phyloP scores from a whole-genome alignment of 2,113 vertebrate genomes.

The Tonatia bakeri region DNA sequence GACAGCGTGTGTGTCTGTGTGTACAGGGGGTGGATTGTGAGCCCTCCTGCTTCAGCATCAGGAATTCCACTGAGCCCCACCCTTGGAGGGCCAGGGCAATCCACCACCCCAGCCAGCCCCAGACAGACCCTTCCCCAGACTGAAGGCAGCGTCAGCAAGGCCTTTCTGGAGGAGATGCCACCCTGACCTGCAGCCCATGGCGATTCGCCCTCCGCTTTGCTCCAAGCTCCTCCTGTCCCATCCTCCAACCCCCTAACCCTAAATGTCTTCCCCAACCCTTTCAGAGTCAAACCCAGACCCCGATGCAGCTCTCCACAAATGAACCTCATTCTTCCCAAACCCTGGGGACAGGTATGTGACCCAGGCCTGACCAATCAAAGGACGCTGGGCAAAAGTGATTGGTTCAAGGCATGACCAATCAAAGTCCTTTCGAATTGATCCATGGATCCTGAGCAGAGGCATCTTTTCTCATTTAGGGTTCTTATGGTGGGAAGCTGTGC shows the following conservation, averaged over 20 bases:
- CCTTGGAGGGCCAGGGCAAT: not conserved
- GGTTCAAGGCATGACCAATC: not conserved
- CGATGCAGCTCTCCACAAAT: too few relatives aligned
- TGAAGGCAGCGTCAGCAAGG: not conserved
- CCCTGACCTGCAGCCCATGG: fast-evolving
- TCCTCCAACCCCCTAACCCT: too few relatives aligned
- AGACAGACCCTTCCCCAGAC: not conserved
- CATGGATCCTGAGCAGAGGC: not conserved
- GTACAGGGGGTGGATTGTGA: too few relatives aligned
- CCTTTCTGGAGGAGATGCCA: not conserved
- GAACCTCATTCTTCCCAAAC: not conserved
- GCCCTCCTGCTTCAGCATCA: too few relatives aligned
- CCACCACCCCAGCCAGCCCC: too few relatives aligned
- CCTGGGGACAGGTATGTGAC: not conserved
- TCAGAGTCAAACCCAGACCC: not conserved
- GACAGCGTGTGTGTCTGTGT: not conserved
- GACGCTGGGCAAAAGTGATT: not conserved
- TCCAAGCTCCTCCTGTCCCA: not conserved
- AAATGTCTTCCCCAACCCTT: not conserved
- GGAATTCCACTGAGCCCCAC: not conserved
- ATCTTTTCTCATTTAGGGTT: not conserved
- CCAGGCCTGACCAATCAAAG: not conserved
- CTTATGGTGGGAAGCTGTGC: fast-evolving
- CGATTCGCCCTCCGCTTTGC: not conserved
- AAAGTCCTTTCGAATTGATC: not conserved